phyloP scores from a whole-genome alignment of 2,113 vertebrate genomes.

The Sturnira hondurensis region DNA sequence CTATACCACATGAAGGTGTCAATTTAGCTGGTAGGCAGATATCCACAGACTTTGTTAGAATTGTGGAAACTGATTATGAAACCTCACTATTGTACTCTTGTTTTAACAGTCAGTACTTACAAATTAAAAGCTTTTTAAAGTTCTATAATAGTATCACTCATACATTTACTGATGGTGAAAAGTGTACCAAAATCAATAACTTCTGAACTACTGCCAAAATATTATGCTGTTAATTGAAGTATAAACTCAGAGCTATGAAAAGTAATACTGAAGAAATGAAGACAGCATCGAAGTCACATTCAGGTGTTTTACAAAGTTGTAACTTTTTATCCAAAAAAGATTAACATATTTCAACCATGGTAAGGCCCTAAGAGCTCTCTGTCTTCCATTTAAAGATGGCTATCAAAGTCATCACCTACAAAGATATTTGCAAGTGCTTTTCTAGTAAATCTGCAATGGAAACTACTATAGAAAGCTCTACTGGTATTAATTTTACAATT shows the following conservation, averaged over 20 bases:
- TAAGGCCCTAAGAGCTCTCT: constrained; percentile 67
- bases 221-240: background rate
- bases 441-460: constrained; percentile 5
- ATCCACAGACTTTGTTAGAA: background rate
- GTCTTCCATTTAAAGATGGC: constrained; percentile 64
- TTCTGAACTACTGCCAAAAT: background rate
- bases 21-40: background rate
- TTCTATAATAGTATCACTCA: constrained; percentile 27
- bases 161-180: constrained; percentile 45
- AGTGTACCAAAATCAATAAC: constrained; percentile 29
- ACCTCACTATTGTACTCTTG: background rate
- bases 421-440: constrained; percentile 58
- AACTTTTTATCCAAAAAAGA: constrained; percentile 68
- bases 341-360: constrained; percentile 58
- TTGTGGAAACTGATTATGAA: background rate
- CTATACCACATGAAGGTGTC: background rate
- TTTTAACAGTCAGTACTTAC: constrained; percentile 33
- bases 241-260: background rate
- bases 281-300: background rate
- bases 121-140: constrained; percentile 11
- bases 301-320: background rate
- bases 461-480: constrained; percentile 38
- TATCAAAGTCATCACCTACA: constrained; percentile 75
- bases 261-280: background rate
- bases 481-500: constrained; percentile 60